A percentile compares a stretch with the other conserved stretches of the same genome.
Evolutionary conservation across 30 jellyfish, hydroid and myxozoan species (phyloP).

Genomic region (Nemopilema nomurai): DNA sequence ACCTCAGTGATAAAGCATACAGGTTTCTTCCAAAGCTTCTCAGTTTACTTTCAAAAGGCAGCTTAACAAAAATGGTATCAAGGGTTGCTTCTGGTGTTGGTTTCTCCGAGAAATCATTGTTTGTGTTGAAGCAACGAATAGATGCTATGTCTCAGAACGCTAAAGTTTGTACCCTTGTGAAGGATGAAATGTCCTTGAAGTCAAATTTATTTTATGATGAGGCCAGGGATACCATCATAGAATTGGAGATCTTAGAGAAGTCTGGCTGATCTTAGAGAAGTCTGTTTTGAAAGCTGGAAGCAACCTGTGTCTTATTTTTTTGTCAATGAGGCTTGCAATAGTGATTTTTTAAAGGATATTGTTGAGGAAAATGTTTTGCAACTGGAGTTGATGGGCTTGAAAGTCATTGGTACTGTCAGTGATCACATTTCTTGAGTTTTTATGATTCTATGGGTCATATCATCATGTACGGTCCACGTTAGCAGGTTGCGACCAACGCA

Average conservation of each 20-base stretch:
- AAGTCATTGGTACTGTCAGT: slow-evolving; percentile 33
- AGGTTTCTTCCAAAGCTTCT: slow-evolving; percentile 22
- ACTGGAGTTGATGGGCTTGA: slow-evolving; percentile 34
- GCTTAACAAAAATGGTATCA: slow-evolving; percentile 12
- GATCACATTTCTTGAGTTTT: slow-evolving; percentile 25
- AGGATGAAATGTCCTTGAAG: slow-evolving; percentile 65
- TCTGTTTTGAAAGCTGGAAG: slow-evolving; percentile 36
- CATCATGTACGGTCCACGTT: too few species aligned
- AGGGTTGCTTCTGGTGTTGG: slow-evolving; percentile 55
- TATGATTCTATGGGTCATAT: neutral
- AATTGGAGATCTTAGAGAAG: too few species aligned
- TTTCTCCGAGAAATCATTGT: slow-evolving; percentile 25
- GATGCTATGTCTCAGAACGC: slow-evolving; percentile 13
- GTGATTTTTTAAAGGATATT: slow-evolving; percentile 4
- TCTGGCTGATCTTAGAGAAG: slow-evolving; percentile 17
- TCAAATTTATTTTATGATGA: slow-evolving; percentile 42
- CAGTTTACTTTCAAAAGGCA: neutral
- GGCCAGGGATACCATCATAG: too few species aligned
- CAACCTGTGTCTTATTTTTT: slow-evolving; percentile 46
- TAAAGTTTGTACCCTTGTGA: slow-evolving; percentile 16
- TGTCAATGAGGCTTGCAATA: slow-evolving; percentile 27
- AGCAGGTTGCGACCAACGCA: too few species aligned
- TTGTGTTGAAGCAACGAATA: slow-evolving; percentile 16
- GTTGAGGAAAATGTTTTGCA: slow-evolving; percentile 10
- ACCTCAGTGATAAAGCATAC: slow-evolving; percentile 51